Percentiles rank a stretch among this genome's conserved stretches.
phyloP scores from a whole-genome alignment of 1,140 invertebrate species.

The Drosophila subobscura region DNA sequence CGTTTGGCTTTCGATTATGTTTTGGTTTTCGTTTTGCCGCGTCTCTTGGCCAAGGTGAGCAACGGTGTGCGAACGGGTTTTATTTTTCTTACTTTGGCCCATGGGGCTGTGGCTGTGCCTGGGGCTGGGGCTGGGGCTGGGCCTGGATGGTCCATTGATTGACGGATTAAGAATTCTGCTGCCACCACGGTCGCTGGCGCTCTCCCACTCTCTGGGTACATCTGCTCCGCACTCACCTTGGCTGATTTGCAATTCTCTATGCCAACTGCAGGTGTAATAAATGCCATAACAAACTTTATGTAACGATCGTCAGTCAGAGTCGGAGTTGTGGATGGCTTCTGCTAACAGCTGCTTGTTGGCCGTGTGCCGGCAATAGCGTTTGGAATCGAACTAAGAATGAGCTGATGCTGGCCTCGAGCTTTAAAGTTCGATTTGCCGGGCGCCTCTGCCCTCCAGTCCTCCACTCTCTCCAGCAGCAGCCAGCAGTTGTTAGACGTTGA shows the following conservation, averaged over 20 bases:
- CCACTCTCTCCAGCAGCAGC: neutral
- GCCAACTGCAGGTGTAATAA: conserved; percentile 24
- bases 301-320: conserved; percentile 12
- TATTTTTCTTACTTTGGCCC: conserved; percentile 3
- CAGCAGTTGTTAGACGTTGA: conserved; percentile 27
- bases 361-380: conserved; percentile 27
- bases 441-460: conserved; percentile 10
- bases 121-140: neutral
- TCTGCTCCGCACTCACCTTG: conserved; percentile 24
- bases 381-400: conserved; percentile 38
- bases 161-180: conserved; percentile 52
- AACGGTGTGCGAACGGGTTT: conserved; percentile 43
- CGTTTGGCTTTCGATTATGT: conserved; percentile 30
- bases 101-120: conserved; percentile 3
- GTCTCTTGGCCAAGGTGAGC: conserved; percentile 63
- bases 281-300: conserved; percentile 25
- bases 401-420: conserved; percentile 26
- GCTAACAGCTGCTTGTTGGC: neutral
- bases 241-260: conserved; percentile 31
- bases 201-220: neutral
- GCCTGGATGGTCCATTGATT: conserved; percentile 17
- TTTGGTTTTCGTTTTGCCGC: conserved; percentile 42
- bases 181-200: conserved; percentile 8
- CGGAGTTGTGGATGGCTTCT: neutral
- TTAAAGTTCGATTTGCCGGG: conserved; percentile 38